These are phyloP conservation scores for Hesperophylax magnus DNA, from an alignment of 1,140 invertebrate genomes.

Conservation along the genomic window DNA sequence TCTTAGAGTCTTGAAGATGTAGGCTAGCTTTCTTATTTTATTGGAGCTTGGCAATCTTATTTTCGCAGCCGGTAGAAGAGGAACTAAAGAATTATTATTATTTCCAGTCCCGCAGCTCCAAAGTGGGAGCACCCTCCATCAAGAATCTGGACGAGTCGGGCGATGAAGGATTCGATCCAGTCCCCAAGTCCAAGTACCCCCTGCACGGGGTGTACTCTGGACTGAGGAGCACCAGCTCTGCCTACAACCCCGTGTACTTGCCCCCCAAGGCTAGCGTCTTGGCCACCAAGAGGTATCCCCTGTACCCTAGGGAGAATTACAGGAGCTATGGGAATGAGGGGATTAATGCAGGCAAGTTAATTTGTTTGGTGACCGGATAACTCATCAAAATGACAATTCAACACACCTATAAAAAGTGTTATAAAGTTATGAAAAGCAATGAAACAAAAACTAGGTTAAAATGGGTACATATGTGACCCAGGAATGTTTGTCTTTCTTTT, in stretches of 20 bases:
- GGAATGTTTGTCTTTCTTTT: no score
- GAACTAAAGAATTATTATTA: no score
- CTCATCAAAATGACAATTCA: no score
- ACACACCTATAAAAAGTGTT: no score
- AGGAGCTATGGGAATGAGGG: neutral
- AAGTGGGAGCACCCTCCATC: conserved; percentile 62
- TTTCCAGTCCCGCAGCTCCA: conserved; percentile 50
- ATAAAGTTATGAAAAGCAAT: no score
- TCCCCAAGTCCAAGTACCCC: conserved; percentile 49
- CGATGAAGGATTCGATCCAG: conserved; percentile 53
- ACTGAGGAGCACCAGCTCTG: conserved; percentile 8
- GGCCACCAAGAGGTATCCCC: conserved; percentile 47
- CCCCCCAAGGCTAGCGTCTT: conserved; percentile 24
- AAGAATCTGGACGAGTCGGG: conserved; percentile 69
- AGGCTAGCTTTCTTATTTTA: no score
- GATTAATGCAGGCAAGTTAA: neutral
- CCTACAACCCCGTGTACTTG: conserved; percentile 45
- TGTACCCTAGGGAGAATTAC: conserved; percentile 39
- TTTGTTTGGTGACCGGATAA: no score
- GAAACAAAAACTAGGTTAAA: no score
- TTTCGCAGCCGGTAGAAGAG: no score
- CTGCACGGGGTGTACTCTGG: conserved; percentile 31
- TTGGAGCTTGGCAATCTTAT: no score
- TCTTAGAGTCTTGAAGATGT: no score
- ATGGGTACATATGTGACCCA: no score